Evolutionary conservation across 2,113 vertebrate species (phyloP), one percentile per base, ranked within the genome.

Genomic region (Oreochromis aureus): DNA sequence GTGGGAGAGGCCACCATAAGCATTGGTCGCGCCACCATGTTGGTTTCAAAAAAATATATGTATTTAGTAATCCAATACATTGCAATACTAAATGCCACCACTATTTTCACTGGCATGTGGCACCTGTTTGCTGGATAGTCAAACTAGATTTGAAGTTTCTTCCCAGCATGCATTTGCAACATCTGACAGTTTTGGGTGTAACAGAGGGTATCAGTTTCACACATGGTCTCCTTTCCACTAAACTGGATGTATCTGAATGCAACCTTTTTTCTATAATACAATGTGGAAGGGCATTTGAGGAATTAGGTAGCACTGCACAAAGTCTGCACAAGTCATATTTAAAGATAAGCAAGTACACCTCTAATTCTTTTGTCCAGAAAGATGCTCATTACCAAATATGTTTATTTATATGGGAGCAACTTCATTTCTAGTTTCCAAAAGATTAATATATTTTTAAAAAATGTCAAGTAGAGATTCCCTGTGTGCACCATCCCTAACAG

Each of bases 21-120:
- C 0, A 0, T 39, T 22, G 19, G 19, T 39, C 5, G 19, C 0
- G 2, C 19, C 61, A 2, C 34, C 34, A 66, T 39, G 10, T 66
- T 66, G 61, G 6, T 66, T 66, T 66, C 6, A n/a, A 66, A 66
- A 22, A 66, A 66, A 22, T 22, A 39, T 39, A 39, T 39, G 19
- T 22, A 39, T 39, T 66, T 39, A 66, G 6, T 48, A 73, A 73
- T 48, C 22, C 41, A 30, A 7, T 27, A 48, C 24, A 27, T 48
- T 76, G 69, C 15, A 46, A 27, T 46, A 48, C 41, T 18, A 73
- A 27, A 44, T 73, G 5, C 22, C 41, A 48, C 15, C 24, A 30
- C 44, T 48, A 48, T 30, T 73, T 76, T 48, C 44, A 73, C 69
- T 16, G 6, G 4, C 6, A 2, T 7, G 22, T 46, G 1, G 69